Base-by-base conservation (phyloP, 2,113 vertebrate species). In the Rostratula benghalensis region DNA sequence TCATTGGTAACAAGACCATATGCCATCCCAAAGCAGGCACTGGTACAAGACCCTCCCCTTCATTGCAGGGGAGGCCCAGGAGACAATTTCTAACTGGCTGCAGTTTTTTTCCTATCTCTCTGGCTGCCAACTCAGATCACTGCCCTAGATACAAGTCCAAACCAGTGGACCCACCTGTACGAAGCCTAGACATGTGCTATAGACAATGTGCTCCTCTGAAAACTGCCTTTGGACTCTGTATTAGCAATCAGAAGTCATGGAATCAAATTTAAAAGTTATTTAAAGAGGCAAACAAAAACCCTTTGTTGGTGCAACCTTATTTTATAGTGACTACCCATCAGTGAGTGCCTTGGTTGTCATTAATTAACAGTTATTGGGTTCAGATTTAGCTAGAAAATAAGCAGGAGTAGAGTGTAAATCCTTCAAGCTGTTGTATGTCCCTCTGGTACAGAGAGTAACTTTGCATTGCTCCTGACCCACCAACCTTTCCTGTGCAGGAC, bases 1-100 rank as follows among this genome's bases (percentile, higher is more conserved):
- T 57, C 20, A 33, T 24, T 2, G 0, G 24, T 13, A 50, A 35
- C 0, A 0, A 59, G 46, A 31, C 46, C 59, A 25, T 3, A 25
- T 1, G 5, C 35, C 3, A 2, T 39, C 22, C 68, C 50, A 69
- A 77, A 76, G 41, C 0, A 50, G 56, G 69, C 3, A 0, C 27
- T 45, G n/a, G 9, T 37, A 41, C 67, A 53, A 39, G 25, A 27
- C 31, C 21, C 60, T 56, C 14, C 51, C 30, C 33, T 24, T 51
- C 60, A 5, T 20, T 46, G n/a, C 60, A 48, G 12, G 15, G 18
- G 6, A 21, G 24, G 60, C 24, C 78, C 45, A 24, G 35, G 35
- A 83, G 28, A 35, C 21, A 50, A 2, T 39, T 88, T 54, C 53
- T 56, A 33, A 23, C 51, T n/a, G 57, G 5, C 33, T 64, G 33